Evolutionary conservation across 2,113 vertebrate genomes (phyloP).

Genomic region (Prochilodus magdalenae): DNA sequence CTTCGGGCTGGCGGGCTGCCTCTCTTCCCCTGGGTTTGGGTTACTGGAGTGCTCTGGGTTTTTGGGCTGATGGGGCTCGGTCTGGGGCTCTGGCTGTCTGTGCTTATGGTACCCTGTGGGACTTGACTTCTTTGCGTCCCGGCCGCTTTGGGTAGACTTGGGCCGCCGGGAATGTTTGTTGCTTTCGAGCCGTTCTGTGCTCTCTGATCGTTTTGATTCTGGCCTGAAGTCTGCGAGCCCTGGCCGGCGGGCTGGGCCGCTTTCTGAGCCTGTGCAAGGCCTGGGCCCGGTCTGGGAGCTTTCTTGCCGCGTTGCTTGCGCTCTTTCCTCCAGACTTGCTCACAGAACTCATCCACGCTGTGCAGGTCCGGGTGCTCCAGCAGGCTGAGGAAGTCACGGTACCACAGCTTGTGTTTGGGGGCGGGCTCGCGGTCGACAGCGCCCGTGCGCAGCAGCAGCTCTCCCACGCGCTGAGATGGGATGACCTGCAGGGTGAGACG

Average conservation of each 20-base stretch:
- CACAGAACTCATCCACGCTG: constrained; percentile 97
- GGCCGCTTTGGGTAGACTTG: constrained; percentile 44
- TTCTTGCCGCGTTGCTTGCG: constrained; percentile 90
- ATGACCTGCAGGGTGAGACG: constrained; percentile 94
- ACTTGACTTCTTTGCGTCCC: constrained; percentile 41
- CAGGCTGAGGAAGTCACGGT: constrained; percentile 95
- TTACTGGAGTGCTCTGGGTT: constrained; percentile 32
- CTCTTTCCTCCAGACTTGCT: constrained; percentile 97
- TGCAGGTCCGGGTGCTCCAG: constrained; percentile 96
- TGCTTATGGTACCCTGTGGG: constrained; percentile 33
- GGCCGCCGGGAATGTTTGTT: constrained; percentile 8
- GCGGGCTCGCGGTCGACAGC: constrained; percentile 77
- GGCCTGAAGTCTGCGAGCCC: constrained; percentile 44
- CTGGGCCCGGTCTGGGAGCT: constrained; percentile 64
- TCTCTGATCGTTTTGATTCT: constrained; percentile 60
- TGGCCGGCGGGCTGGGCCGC: constrained; percentile 54
- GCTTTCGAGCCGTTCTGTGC: constrained; percentile 64
- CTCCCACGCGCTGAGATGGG: constrained; percentile 88
- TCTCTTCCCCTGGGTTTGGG: constrained; percentile 58
- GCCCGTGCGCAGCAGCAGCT: constrained; percentile 83
- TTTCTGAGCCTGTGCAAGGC: constrained; percentile 43
- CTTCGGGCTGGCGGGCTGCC: constrained; percentile 55
- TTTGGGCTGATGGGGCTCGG: constrained; percentile 45
- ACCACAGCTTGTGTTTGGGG: constrained; percentile 93
- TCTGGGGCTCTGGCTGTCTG: constrained; percentile 31